Base-by-base conservation (phyloP, 2,113 vertebrate genomes). In the Hymenochirus boettgeri region DNA sequence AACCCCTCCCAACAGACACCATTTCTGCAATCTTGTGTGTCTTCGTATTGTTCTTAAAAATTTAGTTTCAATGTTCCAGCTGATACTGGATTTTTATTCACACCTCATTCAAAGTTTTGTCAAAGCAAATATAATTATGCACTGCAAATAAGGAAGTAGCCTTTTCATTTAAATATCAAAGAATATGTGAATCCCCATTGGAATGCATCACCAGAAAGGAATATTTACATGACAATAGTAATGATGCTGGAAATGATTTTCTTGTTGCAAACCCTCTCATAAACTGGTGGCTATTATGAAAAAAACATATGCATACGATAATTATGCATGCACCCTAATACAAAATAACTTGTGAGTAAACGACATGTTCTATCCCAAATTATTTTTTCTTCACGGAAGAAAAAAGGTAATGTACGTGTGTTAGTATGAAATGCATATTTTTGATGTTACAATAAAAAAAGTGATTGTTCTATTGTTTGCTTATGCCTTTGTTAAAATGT, bases 141-240 rank as follows among this genome's bases (percentile, higher is more conserved):
- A 56, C 26, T 31, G 35, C 52, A 64, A 64, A 64, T 56, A 56
- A 64, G 62, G 37, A 63, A 19, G 6, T 7, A 15, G 9, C 21
- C 19, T 52, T 62, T 42, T 42, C 23, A 63, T 63, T 63, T 42
- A 54, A 63, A 53, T 63, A 53, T 63, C 50, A 54, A 54, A 53
- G 31, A 26, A 26, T 5, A 17, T 42, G 23, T 54, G 61, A 63
- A 27, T 26, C 23, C n/a, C 61, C 50, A 63, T 22, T 25, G 48
- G 23, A 62, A 52, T 33, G 31, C 48, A 25, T 7, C 13, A 13
- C 7, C 1, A 48, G 46, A 21, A 21, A 21, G 10, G 54, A 23
- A 17, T 9, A 35, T 4, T n/a, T 31, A 35, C 10, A 33, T 3
- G 7, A 12, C 8, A 2, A 33, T n/a, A n/a, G n/a, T 3, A 33